A percentile compares a stretch with the other conserved stretches of the same genome.
phyloP scores from a whole-genome alignment of 2,888 invertebrate species.

The Seladonia tumulorum region DNA sequence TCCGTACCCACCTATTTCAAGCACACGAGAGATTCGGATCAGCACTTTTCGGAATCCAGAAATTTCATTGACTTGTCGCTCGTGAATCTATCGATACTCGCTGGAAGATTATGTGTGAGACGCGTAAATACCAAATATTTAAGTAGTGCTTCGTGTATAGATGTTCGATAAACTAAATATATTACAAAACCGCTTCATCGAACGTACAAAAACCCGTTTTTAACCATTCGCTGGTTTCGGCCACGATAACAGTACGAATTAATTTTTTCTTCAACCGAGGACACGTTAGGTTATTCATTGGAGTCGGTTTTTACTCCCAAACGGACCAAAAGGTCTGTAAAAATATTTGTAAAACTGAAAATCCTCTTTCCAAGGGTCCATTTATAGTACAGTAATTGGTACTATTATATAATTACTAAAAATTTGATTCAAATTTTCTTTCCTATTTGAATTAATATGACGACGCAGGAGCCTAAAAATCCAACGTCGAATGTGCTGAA shows the following conservation, averaged over 20 bases:
- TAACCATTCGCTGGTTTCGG: background rate
- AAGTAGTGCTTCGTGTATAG: background rate
- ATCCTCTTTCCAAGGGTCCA: too few species aligned
- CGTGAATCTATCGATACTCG: background rate
- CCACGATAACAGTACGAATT: too few species aligned
- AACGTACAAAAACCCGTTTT: background rate
- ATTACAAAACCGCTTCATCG: background rate
- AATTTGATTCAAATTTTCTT: too few species aligned
- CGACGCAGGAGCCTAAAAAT: too few species aligned
- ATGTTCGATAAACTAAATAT: background rate
- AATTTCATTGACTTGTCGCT: slow-evolving; percentile 1
- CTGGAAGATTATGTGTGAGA: background rate
- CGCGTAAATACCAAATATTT: background rate
- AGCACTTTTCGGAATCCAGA: background rate
- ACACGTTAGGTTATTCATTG: too few species aligned
- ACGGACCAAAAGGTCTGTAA: too few species aligned
- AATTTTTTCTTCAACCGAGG: too few species aligned
- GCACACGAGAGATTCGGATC: background rate
- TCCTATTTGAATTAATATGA: too few species aligned
- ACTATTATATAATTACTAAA: too few species aligned
- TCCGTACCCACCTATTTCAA: background rate
- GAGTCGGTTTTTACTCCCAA: too few species aligned
- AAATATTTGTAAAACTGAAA: too few species aligned
- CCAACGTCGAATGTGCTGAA: background rate
- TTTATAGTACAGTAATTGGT: too few species aligned